phyloP scores from a whole-genome alignment of 1,140 invertebrate genomes.

The Thaumatotibia leucotreta region DNA sequence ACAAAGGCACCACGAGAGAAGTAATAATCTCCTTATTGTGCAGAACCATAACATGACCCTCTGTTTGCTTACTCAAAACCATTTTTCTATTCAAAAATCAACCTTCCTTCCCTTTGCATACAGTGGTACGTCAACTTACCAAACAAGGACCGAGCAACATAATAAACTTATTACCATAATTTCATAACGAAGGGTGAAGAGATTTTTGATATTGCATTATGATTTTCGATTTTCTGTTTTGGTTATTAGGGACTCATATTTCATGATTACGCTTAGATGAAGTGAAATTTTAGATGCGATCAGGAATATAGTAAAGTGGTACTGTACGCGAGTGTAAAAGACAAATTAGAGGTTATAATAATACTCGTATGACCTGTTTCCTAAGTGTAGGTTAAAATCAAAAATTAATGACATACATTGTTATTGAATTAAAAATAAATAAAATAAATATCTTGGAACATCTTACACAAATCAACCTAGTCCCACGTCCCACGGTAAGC shows the following conservation, averaged over 20 bases:
- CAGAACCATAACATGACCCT: constrained; percentile 35
- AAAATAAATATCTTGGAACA: too few species aligned
- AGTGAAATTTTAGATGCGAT: constrained; percentile 7
- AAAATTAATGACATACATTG: neutral
- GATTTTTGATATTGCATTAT: constrained; percentile 62
- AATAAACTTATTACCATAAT: constrained; percentile 55
- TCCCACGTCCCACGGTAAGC: too few species aligned
- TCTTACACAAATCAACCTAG: too few species aligned
- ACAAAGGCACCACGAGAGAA: constrained; percentile 48
- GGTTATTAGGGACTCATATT: constrained; percentile 35
- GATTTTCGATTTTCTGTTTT: constrained; percentile 45
- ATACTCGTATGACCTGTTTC: neutral
- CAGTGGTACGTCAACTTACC: constrained; percentile 2
- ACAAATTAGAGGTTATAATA: neutral
- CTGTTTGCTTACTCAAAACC: constrained; percentile 15
- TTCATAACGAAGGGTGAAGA: constrained; percentile 57
- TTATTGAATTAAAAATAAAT: too few species aligned
- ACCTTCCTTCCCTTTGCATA: constrained; percentile 29
- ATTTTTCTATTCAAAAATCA: constrained; percentile 22
- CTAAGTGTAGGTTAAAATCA: neutral
- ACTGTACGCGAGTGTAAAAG: neutral
- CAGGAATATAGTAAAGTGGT: neutral
- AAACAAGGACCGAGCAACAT: constrained; percentile 15
- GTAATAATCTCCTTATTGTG: constrained; percentile 63
- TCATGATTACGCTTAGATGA: constrained; percentile 7